These are phyloP conservation scores for Chrysina gloriosa DNA, from an alignment of 2,888 invertebrate genomes.

Conservation along the genomic window DNA sequence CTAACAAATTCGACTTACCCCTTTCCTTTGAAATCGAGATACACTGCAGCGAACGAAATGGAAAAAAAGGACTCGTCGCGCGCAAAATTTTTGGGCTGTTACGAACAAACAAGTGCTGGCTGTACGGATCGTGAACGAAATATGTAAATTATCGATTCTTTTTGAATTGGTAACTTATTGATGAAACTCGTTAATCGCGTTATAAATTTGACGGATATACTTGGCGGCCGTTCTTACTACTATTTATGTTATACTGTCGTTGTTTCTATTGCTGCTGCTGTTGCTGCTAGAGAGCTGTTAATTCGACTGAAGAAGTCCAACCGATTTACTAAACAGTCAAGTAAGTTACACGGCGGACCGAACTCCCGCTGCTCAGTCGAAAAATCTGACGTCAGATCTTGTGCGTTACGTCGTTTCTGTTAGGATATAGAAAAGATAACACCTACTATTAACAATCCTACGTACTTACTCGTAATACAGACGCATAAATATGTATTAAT, in stretches of 20 bases:
- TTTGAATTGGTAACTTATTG: too few species aligned
- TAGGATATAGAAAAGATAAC: not conserved
- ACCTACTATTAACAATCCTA: too few species aligned
- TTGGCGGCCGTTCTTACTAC: not conserved
- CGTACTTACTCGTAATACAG: not conserved
- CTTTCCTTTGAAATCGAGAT: too few species aligned
- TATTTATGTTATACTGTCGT: not conserved
- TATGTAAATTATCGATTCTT: too few species aligned
- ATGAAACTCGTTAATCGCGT: too few species aligned
- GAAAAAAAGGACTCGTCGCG: too few species aligned
- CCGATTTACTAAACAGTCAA: constrained; percentile 39
- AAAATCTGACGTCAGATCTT: constrained; percentile 36
- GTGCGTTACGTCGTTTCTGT: not conserved
- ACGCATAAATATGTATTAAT: not conserved
- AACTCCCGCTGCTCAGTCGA: constrained; percentile 14
- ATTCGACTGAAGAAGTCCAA: constrained; percentile 42
- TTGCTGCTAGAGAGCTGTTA: constrained; percentile 32
- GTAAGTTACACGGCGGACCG: not conserved
- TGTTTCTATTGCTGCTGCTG: not conserved
- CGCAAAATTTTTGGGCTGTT: too few species aligned
- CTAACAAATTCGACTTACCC: too few species aligned
- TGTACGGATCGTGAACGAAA: too few species aligned
- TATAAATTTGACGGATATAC: not conserved
- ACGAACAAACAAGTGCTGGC: too few species aligned
- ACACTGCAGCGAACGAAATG: too few species aligned